A percentile compares a stretch with the other conserved stretches of the same genome.
These are phyloP conservation scores for Ophthalmolycus amberensis DNA, from an alignment of 2,113 vertebrate genomes.

Conservation along the genomic window DNA sequence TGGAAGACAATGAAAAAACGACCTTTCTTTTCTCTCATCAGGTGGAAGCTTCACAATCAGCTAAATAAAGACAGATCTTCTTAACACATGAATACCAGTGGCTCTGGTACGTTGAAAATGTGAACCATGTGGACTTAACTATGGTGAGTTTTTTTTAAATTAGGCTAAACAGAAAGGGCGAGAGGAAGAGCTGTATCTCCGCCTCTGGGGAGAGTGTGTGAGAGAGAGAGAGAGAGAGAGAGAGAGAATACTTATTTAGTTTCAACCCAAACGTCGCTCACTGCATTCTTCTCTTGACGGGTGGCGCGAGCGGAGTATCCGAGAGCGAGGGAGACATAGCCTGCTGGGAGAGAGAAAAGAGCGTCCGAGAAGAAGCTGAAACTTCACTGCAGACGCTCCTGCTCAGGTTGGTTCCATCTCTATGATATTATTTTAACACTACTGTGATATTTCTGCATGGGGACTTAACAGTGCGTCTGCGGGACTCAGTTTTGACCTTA, in stretches of 20 bases:
- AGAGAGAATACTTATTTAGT: conserved; percentile 56
- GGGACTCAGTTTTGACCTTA: background rate
- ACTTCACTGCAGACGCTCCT: conserved; percentile 56
- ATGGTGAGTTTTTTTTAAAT: conserved; percentile 2
- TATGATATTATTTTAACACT: background rate
- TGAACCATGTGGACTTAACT: conserved; percentile 31
- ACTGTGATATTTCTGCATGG: background rate
- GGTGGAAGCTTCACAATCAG: background rate
- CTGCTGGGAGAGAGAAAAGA: background rate
- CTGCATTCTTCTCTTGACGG: conserved; percentile 68
- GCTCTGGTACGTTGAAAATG: conserved; percentile 3
- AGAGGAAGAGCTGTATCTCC: conserved; percentile 17
- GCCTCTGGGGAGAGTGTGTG: conserved; percentile 12
- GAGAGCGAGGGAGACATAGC: conserved; percentile 1
- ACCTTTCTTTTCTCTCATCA: background rate
- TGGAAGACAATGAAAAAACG: too few relatives aligned
- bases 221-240: conserved; percentile 22
- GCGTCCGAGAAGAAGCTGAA: conserved; percentile 50
- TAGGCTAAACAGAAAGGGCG: conserved; percentile 15
- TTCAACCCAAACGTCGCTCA: conserved; percentile 61
- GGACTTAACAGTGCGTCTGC: background rate
- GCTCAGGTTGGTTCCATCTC: conserved; percentile 60
- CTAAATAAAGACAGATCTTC: background rate
- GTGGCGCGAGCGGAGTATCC: conserved; percentile 35
- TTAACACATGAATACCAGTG: background rate